Conservation (phyloP, 2,797 vertebrate genomes). For the Mareca penelope region DNA sequence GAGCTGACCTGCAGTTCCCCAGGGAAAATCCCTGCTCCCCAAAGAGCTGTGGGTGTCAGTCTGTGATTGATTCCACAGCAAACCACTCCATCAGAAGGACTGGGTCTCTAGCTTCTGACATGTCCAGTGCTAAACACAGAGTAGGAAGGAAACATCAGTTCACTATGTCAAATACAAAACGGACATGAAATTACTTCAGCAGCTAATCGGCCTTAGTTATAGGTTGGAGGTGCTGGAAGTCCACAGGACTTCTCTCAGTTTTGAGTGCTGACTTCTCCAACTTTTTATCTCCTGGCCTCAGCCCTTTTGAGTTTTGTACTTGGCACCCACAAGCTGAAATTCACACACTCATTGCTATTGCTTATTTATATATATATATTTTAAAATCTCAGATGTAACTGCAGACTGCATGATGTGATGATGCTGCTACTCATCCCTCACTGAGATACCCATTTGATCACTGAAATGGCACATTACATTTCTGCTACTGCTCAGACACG, state of each 20-base stretch:
- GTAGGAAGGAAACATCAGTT: background rate
- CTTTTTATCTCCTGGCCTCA: background rate
- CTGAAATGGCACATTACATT: fast-evolving
- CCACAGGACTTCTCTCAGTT: background rate
- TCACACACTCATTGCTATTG: fast-evolving
- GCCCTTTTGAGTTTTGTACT: background rate
- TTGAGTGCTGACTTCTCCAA: background rate
- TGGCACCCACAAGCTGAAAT: background rate
- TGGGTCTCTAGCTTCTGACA: background rate
- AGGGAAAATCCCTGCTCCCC: background rate
- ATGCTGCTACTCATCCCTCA: background rate
- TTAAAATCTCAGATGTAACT: background rate
- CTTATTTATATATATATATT: background rate
- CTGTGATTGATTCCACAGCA: background rate
- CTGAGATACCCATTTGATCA: too few relatives aligned
- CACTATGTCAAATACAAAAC: background rate
- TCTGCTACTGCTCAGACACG: background rate
- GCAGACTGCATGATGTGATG: fast-evolving
- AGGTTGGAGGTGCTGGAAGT: background rate
- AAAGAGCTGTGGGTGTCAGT: background rate
- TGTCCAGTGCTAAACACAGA: fast-evolving
- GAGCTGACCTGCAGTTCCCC: background rate
- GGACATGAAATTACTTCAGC: background rate
- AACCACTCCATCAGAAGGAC: background rate
- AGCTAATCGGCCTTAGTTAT: background rate